phyloP scores from a whole-genome alignment of 2,888 invertebrate species.

The Luperina testacea region DNA sequence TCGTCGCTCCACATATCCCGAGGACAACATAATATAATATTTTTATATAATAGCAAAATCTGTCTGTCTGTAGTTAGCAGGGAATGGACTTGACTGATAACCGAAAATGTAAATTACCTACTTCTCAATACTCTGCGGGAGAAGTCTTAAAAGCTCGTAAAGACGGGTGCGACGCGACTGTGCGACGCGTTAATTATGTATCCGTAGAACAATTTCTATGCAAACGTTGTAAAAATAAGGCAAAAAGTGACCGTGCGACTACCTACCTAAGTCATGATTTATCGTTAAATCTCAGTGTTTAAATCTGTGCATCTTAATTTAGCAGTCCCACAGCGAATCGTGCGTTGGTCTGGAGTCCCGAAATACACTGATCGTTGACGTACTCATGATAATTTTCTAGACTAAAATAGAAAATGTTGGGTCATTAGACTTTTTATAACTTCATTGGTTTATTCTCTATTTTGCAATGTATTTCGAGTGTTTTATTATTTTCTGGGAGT shows the following conservation, averaged over 20 bases:
- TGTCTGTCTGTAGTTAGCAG: not conserved
- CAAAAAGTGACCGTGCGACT: not conserved
- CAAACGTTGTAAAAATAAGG: not conserved
- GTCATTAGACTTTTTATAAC: constrained; percentile 49
- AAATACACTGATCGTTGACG: constrained; percentile 45
- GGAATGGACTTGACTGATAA: not conserved
- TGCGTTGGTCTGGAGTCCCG: constrained; percentile 56
- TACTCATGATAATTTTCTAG: constrained; percentile 22
- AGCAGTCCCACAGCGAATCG: constrained; percentile 8
- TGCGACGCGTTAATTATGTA: not conserved
- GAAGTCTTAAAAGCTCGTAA: not conserved
- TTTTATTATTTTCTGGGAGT: constrained; percentile 5
- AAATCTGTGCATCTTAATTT: constrained; percentile 56
- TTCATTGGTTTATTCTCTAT: not conserved
- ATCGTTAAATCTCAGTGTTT: constrained; percentile 31
- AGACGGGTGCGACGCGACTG: not conserved
- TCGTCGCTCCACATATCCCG: too few species aligned
- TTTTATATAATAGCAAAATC: not conserved
- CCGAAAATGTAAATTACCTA: not conserved
- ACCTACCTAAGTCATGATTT: constrained; percentile 10
- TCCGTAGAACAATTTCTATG: not conserved
- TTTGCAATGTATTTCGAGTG: constrained; percentile 5
- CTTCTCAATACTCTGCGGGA: constrained; percentile 14
- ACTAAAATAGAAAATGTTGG: constrained; percentile 27
- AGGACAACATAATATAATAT: not conserved